Base-by-base conservation (phyloP, 2,888 invertebrate species). In the Pecten maximus region DNA sequence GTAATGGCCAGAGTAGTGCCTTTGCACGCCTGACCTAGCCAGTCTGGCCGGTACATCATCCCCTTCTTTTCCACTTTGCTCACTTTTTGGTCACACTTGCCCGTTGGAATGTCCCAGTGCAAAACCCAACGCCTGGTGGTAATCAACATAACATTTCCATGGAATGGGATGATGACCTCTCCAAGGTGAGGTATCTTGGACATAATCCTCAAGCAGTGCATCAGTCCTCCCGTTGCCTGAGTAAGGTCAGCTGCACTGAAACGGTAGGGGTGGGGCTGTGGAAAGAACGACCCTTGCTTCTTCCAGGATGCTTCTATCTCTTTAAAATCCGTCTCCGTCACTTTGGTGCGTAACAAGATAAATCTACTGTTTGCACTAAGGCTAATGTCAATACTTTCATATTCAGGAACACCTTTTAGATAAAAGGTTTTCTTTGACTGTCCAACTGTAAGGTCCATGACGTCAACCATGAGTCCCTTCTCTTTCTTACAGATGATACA, bases 81-180 rank as follows among this genome's bases (percentile, higher is more conserved):
- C 28, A 95, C 92, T 40, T 92, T 91, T 90, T 95, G 95, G 92
- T 95, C 96, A 92, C 94, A 95, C 48, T 88, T 87, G 6, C 96
- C 96, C 23, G 95, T 94, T 16, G 94, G 94, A 40, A 95, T 94
- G 89, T 96, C 95, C 96, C 96, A 96, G 87, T 94, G 92, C 8
- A 95, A 87, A 8, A 94, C 91, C 92, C 93, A 94, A 16, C 96
- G 92, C 40, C 95, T 91, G 4, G 95, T 92, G 15, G 94, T 91
- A 15, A 95, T 91, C 48, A 95, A 90, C 92, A 96, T 93, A 0
- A 90, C 91, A 90, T 95, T 95, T 40, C 95, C 95, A n/a, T 44
- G 89, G 91, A 93, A 93, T 10, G 94, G 92, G 15, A 89, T 89
- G 23, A 93, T 92, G 40, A 90, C 89, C 12, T 93, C 93, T 23